Evolutionary conservation across 2,888 invertebrate species (phyloP).

Genomic region (Notodonta ziczac): DNA sequence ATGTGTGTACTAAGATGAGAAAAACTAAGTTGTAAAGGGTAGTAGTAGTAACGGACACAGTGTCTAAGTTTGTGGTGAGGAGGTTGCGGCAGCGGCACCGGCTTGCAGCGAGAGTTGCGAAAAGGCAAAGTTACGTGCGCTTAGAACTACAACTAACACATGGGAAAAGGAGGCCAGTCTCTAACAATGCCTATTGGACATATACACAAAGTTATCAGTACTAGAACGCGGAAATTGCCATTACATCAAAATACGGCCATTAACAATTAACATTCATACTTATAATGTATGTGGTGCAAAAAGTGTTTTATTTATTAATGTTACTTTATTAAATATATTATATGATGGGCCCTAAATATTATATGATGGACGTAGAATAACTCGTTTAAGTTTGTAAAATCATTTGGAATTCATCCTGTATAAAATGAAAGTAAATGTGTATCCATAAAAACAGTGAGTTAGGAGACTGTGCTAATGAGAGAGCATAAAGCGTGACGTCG

Average conservation of each 20-base stretch:
- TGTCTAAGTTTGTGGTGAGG: constrained; percentile 64
- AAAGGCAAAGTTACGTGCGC: constrained; percentile 66
- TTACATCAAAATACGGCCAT: too few species aligned
- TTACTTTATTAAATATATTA: too few species aligned
- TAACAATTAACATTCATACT: too few species aligned
- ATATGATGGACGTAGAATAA: background rate
- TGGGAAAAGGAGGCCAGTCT: constrained; percentile 55
- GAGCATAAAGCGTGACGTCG: constrained; percentile 81
- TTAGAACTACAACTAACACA: constrained; percentile 59
- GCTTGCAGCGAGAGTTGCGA: constrained; percentile 62
- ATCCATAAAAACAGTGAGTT: constrained; percentile 70
- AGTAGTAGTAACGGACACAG: constrained; percentile 65
- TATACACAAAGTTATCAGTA: constrained; percentile 21
- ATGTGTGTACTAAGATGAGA: constrained; percentile 37
- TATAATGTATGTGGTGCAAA: too few species aligned
- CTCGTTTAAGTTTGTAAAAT: too few species aligned
- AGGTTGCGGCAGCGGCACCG: constrained; percentile 52
- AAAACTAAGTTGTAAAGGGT: constrained; percentile 65
- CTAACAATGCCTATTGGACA: constrained; percentile 44
- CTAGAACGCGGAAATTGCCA: too few species aligned
- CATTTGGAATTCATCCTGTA: too few species aligned
- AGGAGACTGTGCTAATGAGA: constrained; percentile 78
- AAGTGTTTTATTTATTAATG: too few species aligned
- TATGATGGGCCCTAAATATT: too few species aligned
- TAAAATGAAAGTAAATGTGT: constrained; percentile 54